phyloP scores from a whole-genome alignment of 92 coral and sea anemone species.

The Porites lobata region DNA sequence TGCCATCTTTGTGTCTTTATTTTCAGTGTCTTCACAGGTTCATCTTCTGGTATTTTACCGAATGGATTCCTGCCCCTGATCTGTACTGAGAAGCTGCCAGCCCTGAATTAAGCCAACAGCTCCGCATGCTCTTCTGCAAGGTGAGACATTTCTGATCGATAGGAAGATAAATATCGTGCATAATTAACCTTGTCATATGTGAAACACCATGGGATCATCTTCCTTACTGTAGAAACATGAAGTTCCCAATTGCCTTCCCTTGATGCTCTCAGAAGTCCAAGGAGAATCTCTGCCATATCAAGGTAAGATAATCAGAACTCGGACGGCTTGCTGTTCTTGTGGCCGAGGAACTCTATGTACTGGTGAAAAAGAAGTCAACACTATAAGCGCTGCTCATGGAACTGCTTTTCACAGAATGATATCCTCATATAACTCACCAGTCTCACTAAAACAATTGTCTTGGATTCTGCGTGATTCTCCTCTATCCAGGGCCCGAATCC shows the following conservation, averaged over 20 bases:
- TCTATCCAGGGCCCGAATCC: background rate
- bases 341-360: conserved; percentile 21
- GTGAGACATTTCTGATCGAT: conserved; percentile 46
- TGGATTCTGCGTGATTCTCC: background rate
- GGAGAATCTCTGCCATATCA: conserved; percentile 14
- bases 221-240: conserved; percentile 33
- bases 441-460: background rate
- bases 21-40: conserved; percentile 75
- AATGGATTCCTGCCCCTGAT: conserved; percentile 31
- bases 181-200: conserved; percentile 26
- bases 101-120: conserved; percentile 43
- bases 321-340: conserved; percentile 36
- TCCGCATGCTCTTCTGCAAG: conserved; percentile 63
- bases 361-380: conserved; percentile 7
- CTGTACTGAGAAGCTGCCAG: conserved; percentile 67
- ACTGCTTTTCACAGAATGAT: conserved; percentile 7
- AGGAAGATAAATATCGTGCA: background rate
- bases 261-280: conserved; percentile 12
- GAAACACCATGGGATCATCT: conserved; percentile 33
- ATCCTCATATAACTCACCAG: conserved; percentile 1
- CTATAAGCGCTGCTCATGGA: conserved; percentile 4
- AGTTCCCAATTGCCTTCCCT: conserved; percentile 44
- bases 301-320: conserved; percentile 40
- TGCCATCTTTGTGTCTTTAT: conserved; percentile 75
- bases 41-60: conserved; percentile 70